These are phyloP conservation scores for Drosophila siamana DNA, from an alignment of 2,888 invertebrate species.

Conservation along the genomic window DNA sequence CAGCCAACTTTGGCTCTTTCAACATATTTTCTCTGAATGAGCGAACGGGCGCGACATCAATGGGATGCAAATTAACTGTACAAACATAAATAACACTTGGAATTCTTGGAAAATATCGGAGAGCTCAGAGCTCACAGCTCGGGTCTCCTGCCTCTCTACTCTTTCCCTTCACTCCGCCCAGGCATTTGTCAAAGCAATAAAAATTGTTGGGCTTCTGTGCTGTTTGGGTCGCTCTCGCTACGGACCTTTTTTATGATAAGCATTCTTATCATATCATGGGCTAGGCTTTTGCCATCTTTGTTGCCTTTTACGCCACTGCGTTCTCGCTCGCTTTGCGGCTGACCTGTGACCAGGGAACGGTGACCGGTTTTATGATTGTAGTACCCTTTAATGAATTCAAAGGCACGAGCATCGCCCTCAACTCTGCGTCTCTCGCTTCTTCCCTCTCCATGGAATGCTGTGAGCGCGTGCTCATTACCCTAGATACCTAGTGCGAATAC, in stretches of 20 bases:
- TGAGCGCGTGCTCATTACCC: slow-evolving; percentile 66
- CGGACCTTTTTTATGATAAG: slow-evolving; percentile 55
- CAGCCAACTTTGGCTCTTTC: slow-evolving; percentile 31
- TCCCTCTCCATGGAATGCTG: slow-evolving; percentile 13
- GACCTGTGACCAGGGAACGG: slow-evolving; percentile 28
- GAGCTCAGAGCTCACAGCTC: too few species aligned
- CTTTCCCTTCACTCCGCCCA: background rate
- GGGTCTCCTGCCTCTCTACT: background rate
- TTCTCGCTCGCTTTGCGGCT: background rate
- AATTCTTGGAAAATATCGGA: slow-evolving; percentile 64
- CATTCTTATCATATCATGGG: slow-evolving; percentile 58
- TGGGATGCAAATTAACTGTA: slow-evolving; percentile 79
- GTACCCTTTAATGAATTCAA: slow-evolving; percentile 69
- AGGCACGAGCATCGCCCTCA: slow-evolving; percentile 51
- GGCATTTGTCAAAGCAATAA: slow-evolving; percentile 76
- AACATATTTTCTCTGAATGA: slow-evolving; percentile 64
- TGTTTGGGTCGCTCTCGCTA: slow-evolving; percentile 23
- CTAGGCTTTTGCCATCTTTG: slow-evolving; percentile 54
- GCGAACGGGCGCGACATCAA: slow-evolving; percentile 68
- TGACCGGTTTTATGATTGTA: slow-evolving; percentile 44
- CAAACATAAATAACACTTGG: slow-evolving; percentile 78
- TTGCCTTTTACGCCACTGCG: slow-evolving; percentile 15
- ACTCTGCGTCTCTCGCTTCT: too few species aligned
- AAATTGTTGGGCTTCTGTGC: slow-evolving; percentile 74
- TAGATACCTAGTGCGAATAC: slow-evolving; percentile 55